phyloP scores from a whole-genome alignment of 2,113 vertebrate genomes.

The Geothlypis trichas region DNA sequence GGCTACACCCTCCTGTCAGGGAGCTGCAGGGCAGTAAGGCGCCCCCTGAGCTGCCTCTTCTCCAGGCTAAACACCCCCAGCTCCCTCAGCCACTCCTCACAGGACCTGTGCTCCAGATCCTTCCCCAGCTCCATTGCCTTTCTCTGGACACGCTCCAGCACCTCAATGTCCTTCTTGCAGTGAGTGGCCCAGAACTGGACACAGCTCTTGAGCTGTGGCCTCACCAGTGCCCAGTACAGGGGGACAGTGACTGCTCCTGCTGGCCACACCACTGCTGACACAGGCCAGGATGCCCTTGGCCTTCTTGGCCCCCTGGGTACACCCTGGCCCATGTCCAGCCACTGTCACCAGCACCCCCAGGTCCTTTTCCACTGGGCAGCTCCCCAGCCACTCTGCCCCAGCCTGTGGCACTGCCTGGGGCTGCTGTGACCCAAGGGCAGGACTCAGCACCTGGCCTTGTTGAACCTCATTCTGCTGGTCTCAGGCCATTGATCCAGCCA shows the following conservation, averaged over 20 bases:
- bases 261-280: neutral
- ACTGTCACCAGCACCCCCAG: neutral
- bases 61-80: neutral
- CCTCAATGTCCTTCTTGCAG: neutral
- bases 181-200: neutral
- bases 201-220: neutral
- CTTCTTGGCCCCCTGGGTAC: neutral
- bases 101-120: neutral
- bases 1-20: neutral
- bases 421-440: neutral
- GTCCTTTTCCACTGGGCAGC: neutral
- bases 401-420: neutral
- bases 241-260: neutral
- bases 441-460: neutral
- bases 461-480: neutral
- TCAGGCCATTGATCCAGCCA: neutral
- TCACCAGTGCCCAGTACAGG: neutral
- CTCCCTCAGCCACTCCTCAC: neutral
- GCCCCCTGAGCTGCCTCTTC: neutral
- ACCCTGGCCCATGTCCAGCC: neutral
- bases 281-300: neutral
- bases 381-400: neutral
- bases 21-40: accelerated
- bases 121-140: accelerated
- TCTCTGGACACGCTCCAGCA: neutral